A percentile compares a stretch with the other conserved stretches of the same genome.
phyloP scores from a whole-genome alignment of 2,888 invertebrate genomes.

The Zhuqinia jingwanae region DNA sequence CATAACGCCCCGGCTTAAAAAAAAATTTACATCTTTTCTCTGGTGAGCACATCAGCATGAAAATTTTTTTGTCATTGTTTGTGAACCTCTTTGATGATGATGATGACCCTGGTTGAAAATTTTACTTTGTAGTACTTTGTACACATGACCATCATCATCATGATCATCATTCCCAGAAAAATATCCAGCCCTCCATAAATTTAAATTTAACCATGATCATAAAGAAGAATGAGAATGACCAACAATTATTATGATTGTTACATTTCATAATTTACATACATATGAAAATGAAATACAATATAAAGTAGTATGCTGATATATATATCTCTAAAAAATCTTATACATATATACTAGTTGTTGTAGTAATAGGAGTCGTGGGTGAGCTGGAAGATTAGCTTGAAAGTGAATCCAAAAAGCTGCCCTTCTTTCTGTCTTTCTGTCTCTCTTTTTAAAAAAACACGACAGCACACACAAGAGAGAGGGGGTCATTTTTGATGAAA shows the following conservation, averaged over 20 bases:
- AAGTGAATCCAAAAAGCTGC: too few relatives aligned
- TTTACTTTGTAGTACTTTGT: not conserved
- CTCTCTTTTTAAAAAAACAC: too few relatives aligned
- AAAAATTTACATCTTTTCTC: not conserved
- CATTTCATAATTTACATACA: not conserved
- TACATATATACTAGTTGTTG: too few relatives aligned
- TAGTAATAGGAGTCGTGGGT: too few relatives aligned
- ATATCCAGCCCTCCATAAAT: not conserved
- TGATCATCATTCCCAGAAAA: not conserved
- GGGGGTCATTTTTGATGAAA: constrained; percentile 26
- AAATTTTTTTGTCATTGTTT: constrained; percentile 30
- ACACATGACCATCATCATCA: not conserved
- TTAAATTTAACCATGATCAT: not conserved
- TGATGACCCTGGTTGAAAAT: not conserved
- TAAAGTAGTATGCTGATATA: too few relatives aligned
- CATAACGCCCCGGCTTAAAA: constrained; percentile 40
- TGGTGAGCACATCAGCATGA: not conserved
- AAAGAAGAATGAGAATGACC: not conserved
- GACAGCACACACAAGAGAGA: too few relatives aligned
- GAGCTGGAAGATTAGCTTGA: too few relatives aligned
- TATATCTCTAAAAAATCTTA: too few relatives aligned
- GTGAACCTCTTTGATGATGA: not conserved
- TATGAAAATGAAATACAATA: too few relatives aligned
- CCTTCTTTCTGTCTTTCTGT: too few relatives aligned
- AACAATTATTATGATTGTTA: not conserved